Conservation (phyloP, 2,113 vertebrate genomes). For the Pelecanus crispus region DNA sequence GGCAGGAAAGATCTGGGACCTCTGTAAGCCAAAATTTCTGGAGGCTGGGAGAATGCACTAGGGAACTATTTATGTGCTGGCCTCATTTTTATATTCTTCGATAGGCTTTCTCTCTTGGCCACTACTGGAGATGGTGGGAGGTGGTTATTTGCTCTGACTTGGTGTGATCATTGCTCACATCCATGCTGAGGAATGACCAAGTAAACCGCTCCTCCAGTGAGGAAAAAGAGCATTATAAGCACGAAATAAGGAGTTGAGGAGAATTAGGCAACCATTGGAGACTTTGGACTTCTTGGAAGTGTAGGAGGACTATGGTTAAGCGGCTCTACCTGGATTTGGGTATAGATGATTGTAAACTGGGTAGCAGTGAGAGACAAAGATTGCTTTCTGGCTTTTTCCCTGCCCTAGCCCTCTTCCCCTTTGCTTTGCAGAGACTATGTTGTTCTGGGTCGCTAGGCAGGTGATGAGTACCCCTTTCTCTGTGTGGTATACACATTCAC, state of each 20-base stretch:
- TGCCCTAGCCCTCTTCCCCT: not conserved
- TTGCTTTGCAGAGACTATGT: not conserved
- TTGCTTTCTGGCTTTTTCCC: not conserved
- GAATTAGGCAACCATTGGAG: not conserved
- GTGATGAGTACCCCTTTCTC: not conserved
- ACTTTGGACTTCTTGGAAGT: not conserved
- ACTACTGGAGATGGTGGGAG: not conserved
- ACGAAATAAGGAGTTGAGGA: not conserved
- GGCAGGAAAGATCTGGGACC: not conserved
- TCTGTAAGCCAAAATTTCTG: not conserved
- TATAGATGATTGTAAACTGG: not conserved
- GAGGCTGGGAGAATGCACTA: not conserved
- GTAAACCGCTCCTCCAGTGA: not conserved
- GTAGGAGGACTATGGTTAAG: not conserved
- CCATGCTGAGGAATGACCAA: not conserved
- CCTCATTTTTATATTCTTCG: not conserved
- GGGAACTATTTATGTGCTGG: not conserved
- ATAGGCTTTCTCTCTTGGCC: not conserved
- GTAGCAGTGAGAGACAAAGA: not conserved
- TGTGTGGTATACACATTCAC: not conserved
- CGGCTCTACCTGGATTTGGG: not conserved
- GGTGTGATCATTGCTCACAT: not conserved
- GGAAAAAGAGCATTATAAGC: not conserved
- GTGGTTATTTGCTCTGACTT: not conserved
- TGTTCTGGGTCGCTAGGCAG: not conserved